phyloP scores from a whole-genome alignment of 2,797 vertebrate species.

The Emydoidea blandingii region DNA sequence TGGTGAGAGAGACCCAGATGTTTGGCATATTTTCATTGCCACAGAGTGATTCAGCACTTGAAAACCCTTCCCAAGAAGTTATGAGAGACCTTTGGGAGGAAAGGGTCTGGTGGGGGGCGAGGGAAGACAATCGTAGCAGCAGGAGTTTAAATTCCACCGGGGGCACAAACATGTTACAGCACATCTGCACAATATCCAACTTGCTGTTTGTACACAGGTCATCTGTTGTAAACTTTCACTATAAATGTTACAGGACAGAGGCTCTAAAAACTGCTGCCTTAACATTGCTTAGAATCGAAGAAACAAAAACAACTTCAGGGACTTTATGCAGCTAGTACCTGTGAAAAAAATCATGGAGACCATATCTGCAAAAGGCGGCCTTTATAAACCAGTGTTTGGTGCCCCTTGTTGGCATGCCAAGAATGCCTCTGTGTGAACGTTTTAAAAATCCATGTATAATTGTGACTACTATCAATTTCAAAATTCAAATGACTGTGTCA shows the following conservation, averaged over 20 bases:
- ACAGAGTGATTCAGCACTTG: conserved; percentile 50
- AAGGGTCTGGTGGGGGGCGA: background rate
- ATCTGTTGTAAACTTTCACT: background rate
- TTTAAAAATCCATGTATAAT: background rate
- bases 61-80: conserved; percentile 33
- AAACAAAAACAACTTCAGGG: background rate
- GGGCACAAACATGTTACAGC: background rate
- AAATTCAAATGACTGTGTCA: background rate
- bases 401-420: background rate
- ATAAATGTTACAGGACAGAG: background rate
- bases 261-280: conserved; percentile 31
- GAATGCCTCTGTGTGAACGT: background rate
- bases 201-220: background rate
- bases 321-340: background rate
- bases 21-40: conserved; percentile 44
- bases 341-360: background rate
- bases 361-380: background rate
- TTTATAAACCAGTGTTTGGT: background rate
- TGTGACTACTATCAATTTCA: background rate
- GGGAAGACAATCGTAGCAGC: background rate
- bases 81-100: background rate
- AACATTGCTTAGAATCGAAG: background rate
- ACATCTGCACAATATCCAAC: conserved; percentile 26
- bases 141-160: background rate
- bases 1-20: conserved; percentile 49